A percentile compares a stretch with the other conserved stretches of the same genome.
Evolutionary conservation across 2,113 vertebrate genomes (phyloP).

Genomic region (Melanerpes aurifrons): DNA sequence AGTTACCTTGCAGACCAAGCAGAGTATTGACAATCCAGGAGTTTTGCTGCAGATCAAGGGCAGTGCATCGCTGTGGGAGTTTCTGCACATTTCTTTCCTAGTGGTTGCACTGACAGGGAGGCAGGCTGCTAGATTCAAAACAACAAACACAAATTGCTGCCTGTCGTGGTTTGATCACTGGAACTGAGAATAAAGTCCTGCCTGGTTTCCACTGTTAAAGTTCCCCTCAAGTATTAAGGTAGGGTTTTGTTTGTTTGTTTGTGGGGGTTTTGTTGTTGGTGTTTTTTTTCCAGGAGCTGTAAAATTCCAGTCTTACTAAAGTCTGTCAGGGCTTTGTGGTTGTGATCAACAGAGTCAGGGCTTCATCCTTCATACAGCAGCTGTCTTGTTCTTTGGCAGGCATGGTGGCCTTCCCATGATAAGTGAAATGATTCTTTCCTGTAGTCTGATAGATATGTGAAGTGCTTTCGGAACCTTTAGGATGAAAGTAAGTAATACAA

Average conservation of each 20-base stretch:
- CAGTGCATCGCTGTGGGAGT: background rate
- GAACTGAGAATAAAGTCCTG: background rate
- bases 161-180: constrained; percentile 1
- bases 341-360: background rate
- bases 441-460: background rate
- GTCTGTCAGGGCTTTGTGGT: background rate
- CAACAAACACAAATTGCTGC: background rate
- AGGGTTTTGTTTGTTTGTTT: too few relatives aligned
- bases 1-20: background rate
- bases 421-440: background rate
- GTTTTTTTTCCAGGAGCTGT: background rate
- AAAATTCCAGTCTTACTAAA: background rate
- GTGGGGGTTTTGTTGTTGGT: too few relatives aligned
- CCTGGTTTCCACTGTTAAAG: background rate
- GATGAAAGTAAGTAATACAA: background rate
- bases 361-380: background rate
- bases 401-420: background rate
- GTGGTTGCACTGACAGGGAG: background rate
- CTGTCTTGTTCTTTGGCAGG: background rate
- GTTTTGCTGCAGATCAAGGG: constrained; percentile 12
- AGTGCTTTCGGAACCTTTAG: background rate
- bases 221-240: background rate
- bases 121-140: background rate
- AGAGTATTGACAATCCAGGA: background rate
- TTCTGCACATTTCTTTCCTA: background rate